Evolutionary conservation across 2,888 invertebrate genomes (phyloP).

Genomic region (Cerastis rubricosa): DNA sequence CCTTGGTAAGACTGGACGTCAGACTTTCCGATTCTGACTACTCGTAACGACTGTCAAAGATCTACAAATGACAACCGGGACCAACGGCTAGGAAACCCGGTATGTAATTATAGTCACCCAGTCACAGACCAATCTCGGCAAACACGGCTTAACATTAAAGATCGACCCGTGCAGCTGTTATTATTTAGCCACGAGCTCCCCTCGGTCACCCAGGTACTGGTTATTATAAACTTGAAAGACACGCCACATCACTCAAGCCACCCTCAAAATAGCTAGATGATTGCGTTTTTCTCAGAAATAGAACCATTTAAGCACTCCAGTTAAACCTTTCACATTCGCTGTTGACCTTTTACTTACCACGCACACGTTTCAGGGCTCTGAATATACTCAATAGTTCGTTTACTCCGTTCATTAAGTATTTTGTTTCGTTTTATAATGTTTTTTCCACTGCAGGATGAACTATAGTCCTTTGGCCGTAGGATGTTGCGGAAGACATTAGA

Average conservation of each 20-base stretch:
- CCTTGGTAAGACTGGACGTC: no score
- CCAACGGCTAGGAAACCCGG: no score
- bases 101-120: no score
- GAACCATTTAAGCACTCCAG: conserved; percentile 8
- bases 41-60: no score
- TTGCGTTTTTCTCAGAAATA: conserved; percentile 2
- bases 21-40: no score
- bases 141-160: no score
- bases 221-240: neutral
- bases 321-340: conserved; percentile 4
- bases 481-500: no score
- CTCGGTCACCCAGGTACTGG: neutral
- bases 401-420: conserved; percentile 5
- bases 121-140: no score
- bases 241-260: neutral
- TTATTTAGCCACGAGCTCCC: no score
- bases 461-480: no score
- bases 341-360: conserved; percentile 21
- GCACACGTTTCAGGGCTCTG: neutral
- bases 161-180: no score
- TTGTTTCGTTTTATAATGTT: neutral
- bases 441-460: neutral
- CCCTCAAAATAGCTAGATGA: neutral
- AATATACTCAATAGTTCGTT: conserved; percentile 5
- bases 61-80: no score